phyloP scores from a whole-genome alignment of 2,113 vertebrate genomes.

The Cryptotis parvus region DNA sequence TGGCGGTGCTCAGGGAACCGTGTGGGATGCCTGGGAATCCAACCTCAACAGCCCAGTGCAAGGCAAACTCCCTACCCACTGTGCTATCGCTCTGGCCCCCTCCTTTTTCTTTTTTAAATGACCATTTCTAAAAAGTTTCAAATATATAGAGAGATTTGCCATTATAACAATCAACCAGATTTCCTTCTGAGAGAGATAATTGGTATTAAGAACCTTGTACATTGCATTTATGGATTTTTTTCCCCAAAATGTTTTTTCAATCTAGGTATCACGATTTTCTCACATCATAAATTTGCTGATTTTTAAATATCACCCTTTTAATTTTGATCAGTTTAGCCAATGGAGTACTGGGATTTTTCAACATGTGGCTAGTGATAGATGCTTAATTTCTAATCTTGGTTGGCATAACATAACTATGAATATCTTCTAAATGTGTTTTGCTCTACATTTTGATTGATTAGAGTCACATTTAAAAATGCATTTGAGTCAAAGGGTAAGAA shows the following conservation, averaged over 20 bases:
- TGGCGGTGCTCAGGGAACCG: no score
- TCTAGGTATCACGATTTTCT: slow-evolving; percentile 12
- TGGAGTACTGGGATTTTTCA: slow-evolving; percentile 25
- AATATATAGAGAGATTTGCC: not conserved
- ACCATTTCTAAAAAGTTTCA: not conserved
- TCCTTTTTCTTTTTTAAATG: slow-evolving; percentile 11
- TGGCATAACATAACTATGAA: not conserved
- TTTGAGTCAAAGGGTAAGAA: not conserved
- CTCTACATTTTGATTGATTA: slow-evolving; percentile 40
- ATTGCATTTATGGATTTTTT: not conserved
- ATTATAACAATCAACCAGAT: no score
- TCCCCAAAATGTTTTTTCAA: not conserved
- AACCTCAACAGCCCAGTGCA: no score
- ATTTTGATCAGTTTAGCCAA: slow-evolving; percentile 22
- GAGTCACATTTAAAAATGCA: not conserved
- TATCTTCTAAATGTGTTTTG: not conserved
- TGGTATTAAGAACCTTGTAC: not conserved
- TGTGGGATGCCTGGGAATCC: no score
- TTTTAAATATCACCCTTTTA: slow-evolving; percentile 17
- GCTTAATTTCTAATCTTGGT: not conserved
- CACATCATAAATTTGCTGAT: slow-evolving; percentile 15
- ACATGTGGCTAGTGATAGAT: not conserved
- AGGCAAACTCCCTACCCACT: no score
- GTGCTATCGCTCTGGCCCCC: no score
- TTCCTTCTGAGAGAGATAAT: not conserved